These are phyloP conservation scores for Hiodon alosoides DNA, from an alignment of 2,113 vertebrate species.

Conservation along the genomic window DNA sequence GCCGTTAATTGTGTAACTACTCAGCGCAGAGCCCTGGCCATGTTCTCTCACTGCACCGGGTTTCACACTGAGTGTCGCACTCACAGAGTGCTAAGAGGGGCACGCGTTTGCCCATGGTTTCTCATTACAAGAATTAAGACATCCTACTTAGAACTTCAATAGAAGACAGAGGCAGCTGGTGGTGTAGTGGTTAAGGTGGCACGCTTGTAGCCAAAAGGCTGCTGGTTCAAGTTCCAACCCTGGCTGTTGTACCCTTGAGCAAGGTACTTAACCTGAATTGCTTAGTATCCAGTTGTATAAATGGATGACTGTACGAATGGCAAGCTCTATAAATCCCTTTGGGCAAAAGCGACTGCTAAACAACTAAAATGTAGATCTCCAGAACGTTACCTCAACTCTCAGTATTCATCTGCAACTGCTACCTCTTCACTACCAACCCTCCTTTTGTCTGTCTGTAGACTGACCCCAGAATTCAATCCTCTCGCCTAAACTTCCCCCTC, in stretches of 20 bases:
- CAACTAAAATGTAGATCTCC: too few species aligned
- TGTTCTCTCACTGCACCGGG: background rate
- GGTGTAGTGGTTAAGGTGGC: too few species aligned
- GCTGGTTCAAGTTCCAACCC: too few species aligned
- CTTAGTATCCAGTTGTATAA: too few species aligned
- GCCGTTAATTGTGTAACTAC: slow-evolving; percentile 38
- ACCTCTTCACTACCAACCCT: slow-evolving; percentile 7
- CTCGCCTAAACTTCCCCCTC: slow-evolving; percentile 17
- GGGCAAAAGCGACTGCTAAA: too few species aligned
- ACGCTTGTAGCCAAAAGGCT: too few species aligned
- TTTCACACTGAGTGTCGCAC: background rate
- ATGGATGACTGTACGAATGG: too few species aligned
- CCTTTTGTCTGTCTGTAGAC: slow-evolving; percentile 14
- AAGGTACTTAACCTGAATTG: too few species aligned
- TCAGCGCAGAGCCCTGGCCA: background rate
- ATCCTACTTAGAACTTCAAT: slow-evolving; percentile 19
- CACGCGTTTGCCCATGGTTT: slow-evolving; percentile 11
- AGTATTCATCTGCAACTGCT: background rate
- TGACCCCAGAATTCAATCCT: background rate
- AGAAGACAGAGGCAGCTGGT: too few species aligned
- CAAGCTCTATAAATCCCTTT: too few species aligned
- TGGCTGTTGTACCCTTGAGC: too few species aligned
- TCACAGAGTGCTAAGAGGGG: background rate
- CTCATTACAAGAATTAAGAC: slow-evolving; percentile 24
- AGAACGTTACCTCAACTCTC: background rate